A percentile compares a stretch with the other conserved stretches of the same genome.
phyloP scores from a whole-genome alignment of 2,113 vertebrate genomes.

The Dasyornis broadbenti region DNA sequence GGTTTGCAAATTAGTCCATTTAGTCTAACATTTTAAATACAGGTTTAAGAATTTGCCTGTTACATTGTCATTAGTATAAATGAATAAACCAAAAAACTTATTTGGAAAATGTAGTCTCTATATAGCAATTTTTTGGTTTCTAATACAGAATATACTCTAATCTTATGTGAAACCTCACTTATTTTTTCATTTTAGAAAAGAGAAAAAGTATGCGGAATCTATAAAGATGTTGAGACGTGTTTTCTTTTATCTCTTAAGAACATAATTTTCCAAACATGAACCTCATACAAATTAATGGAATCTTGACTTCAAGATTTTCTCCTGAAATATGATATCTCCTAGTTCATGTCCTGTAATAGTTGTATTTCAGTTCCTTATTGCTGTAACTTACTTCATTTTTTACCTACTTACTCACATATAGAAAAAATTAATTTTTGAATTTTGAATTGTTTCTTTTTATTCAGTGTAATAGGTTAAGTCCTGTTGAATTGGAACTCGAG shows the following conservation, averaged over 20 bases:
- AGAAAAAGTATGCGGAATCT: background rate
- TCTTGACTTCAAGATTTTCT: background rate
- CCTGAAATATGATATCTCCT: background rate
- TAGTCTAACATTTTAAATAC: background rate
- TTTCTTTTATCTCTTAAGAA: background rate
- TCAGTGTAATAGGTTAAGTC: fast-evolving
- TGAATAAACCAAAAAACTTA: background rate
- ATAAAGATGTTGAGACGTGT: background rate
- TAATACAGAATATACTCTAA: background rate
- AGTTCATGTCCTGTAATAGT: background rate
- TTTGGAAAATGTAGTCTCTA: background rate
- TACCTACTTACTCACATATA: background rate
- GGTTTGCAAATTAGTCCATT: background rate
- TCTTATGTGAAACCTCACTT: background rate
- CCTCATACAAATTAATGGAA: background rate
- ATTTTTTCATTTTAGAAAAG: background rate
- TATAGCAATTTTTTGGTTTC: background rate
- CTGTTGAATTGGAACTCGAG: background rate
- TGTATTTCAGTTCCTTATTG: background rate
- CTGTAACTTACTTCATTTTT: background rate
- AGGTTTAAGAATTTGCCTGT: background rate
- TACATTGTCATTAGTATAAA: background rate
- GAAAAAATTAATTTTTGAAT: background rate
- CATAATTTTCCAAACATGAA: background rate
- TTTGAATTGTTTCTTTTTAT: background rate